Evolutionary conservation across 2,113 vertebrate species (phyloP).

Genomic region (Proterorhinus semilunaris): DNA sequence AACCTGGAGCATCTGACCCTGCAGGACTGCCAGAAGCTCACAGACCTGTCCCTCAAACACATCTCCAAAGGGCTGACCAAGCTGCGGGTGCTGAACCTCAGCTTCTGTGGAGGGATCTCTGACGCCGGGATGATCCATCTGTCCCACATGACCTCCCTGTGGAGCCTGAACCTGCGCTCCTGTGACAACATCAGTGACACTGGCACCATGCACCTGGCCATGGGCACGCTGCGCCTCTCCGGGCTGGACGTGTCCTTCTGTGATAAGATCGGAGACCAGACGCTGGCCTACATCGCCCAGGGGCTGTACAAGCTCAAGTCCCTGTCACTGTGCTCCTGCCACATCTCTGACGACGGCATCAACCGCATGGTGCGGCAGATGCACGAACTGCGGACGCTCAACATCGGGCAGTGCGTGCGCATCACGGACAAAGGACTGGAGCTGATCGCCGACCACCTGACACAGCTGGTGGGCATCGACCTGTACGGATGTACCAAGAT

Average conservation of each 20-base stretch:
- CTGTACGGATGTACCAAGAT: slow-evolving; percentile 98
- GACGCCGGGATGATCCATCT: slow-evolving; percentile 98
- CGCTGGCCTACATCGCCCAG: slow-evolving; percentile 95
- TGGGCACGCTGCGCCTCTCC: slow-evolving; percentile 92
- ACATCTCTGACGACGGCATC: slow-evolving; percentile 96
- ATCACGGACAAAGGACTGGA: slow-evolving; percentile 99
- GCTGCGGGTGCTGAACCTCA: slow-evolving; percentile 94
- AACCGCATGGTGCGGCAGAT: slow-evolving; percentile 99
- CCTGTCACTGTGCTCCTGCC: slow-evolving; percentile 95
- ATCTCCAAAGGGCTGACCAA: slow-evolving; percentile 91
- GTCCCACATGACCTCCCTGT: slow-evolving; percentile 94
- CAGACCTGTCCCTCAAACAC: slow-evolving; percentile 95
- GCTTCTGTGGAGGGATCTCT: slow-evolving; percentile 97
- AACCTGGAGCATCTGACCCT: slow-evolving; percentile 95
- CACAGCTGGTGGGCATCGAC: slow-evolving; percentile 95
- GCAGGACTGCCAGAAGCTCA: slow-evolving; percentile 98
- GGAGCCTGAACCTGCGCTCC: slow-evolving; percentile 94
- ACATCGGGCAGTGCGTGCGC: slow-evolving; percentile 96
- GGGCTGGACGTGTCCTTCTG: slow-evolving; percentile 97
- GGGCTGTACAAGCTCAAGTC: slow-evolving; percentile 94
- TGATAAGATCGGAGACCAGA: slow-evolving; percentile 97
- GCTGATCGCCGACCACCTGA: slow-evolving; percentile 96
- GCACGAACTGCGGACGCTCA: slow-evolving; percentile 95
- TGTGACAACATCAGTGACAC: slow-evolving; percentile 99
- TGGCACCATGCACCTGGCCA: slow-evolving; percentile 96